A percentile compares a stretch with the other conserved stretches of the same genome.
phyloP scores from a whole-genome alignment of 2,113 vertebrate genomes.

The Odocoileus hemionus region DNA sequence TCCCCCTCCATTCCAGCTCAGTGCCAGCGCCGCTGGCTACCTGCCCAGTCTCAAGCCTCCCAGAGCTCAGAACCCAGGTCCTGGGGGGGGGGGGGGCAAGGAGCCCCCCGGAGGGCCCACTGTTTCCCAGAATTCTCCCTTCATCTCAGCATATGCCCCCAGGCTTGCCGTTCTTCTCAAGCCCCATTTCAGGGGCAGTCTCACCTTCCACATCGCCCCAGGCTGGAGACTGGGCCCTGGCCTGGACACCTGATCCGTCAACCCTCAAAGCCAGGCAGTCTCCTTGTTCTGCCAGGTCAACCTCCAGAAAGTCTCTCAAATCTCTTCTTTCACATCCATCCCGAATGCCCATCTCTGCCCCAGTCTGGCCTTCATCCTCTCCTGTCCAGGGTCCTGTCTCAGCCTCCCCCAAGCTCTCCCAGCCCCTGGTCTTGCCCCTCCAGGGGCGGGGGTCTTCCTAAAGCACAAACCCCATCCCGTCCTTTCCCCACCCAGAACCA shows the following conservation, averaged over 20 bases:
- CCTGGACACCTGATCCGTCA: not conserved
- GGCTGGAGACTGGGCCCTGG: not conserved
- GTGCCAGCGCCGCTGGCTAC: not conserved
- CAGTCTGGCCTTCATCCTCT: not conserved
- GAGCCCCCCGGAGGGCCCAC: not conserved
- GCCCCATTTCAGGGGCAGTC: not conserved
- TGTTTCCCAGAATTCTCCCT: not conserved
- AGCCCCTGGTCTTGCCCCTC: not conserved
- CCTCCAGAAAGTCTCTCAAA: not conserved
- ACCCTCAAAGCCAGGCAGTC: not conserved
- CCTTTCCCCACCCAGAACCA: not conserved
- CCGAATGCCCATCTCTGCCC: not conserved
- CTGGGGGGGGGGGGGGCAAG: not conserved
- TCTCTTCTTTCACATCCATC: not conserved
- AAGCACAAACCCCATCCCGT: not conserved
- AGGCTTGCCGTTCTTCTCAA: not conserved
- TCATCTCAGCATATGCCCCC: not conserved
- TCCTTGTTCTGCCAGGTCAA: not conserved
- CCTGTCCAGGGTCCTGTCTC: not conserved
- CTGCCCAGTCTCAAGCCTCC: not conserved
- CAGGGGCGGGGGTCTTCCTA: not conserved
- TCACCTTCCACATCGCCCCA: not conserved
- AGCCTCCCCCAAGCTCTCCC: not conserved
- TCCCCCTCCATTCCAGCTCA: not conserved
- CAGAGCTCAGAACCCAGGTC: not conserved